These are phyloP conservation scores for Himalopsyche anomala DNA, from an alignment of 2,888 invertebrate genomes.

Conservation along the genomic window DNA sequence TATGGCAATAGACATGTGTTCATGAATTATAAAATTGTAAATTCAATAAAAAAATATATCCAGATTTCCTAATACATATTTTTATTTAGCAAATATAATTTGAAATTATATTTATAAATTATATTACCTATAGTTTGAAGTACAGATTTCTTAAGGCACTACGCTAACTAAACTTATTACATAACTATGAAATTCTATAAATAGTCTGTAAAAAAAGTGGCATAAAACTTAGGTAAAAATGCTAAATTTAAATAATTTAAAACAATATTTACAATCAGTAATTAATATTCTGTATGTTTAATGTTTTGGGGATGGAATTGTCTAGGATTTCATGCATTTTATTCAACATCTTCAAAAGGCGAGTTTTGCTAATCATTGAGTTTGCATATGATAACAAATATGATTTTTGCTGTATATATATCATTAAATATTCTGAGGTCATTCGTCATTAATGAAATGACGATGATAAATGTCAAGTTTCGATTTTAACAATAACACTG, in stretches of 20 bases:
- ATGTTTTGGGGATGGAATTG: no score
- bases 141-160: not conserved
- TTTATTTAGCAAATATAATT: not conserved
- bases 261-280: not conserved
- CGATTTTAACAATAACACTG: not conserved
- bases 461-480: not conserved
- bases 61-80: not conserved
- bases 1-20: no score
- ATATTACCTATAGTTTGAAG: not conserved
- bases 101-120: not conserved
- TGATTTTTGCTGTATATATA: not conserved
- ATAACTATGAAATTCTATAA: not conserved
- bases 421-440: not conserved
- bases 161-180: not conserved
- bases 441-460: not conserved
- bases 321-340: no score
- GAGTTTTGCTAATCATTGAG: not conserved
- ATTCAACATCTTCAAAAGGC: no score
- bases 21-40: no score
- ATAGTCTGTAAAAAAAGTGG: constrained; percentile 5
- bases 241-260: not conserved
- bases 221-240: not conserved
- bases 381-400: not conserved
- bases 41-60: no score
- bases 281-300: not conserved